Evolutionary conservation across 2,113 vertebrate genomes (phyloP).

Genomic region (Ciconia boyciana): DNA sequence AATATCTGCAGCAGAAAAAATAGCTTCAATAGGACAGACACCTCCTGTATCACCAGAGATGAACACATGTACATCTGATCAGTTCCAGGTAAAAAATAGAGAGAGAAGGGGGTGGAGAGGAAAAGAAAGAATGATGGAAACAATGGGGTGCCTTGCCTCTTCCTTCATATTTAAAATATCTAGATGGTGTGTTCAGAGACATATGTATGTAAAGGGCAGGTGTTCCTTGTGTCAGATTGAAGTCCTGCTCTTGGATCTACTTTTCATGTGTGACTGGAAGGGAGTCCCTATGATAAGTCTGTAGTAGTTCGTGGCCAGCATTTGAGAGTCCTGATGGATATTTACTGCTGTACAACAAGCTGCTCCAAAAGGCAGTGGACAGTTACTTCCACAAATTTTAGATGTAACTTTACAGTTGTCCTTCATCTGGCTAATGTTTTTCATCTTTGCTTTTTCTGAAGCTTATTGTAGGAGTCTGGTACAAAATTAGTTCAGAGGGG

Average conservation of each 20-base stretch:
- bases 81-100: slow-evolving; percentile 81
- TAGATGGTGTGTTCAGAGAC: neutral
- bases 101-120: neutral
- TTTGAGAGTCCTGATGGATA: slow-evolving; percentile 1
- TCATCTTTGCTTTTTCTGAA: neutral
- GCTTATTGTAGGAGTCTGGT: neutral
- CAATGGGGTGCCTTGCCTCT: neutral
- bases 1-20: slow-evolving; percentile 82
- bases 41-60: slow-evolving; percentile 77
- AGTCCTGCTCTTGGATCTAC: slow-evolving; percentile 18
- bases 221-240: neutral
- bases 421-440: neutral
- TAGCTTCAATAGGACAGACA: slow-evolving; percentile 88
- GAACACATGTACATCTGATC: slow-evolving; percentile 78
- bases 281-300: neutral
- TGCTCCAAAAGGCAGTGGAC: neutral
- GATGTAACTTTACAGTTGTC: neutral
- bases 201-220: neutral
- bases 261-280: slow-evolving; percentile 14
- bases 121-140: neutral
- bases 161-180: neutral
- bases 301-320: neutral
- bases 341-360: neutral
- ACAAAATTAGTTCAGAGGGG: neutral
- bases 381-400: neutral